phyloP scores from a whole-genome alignment of 1,140 invertebrate species.

The Cherax destructor region DNA sequence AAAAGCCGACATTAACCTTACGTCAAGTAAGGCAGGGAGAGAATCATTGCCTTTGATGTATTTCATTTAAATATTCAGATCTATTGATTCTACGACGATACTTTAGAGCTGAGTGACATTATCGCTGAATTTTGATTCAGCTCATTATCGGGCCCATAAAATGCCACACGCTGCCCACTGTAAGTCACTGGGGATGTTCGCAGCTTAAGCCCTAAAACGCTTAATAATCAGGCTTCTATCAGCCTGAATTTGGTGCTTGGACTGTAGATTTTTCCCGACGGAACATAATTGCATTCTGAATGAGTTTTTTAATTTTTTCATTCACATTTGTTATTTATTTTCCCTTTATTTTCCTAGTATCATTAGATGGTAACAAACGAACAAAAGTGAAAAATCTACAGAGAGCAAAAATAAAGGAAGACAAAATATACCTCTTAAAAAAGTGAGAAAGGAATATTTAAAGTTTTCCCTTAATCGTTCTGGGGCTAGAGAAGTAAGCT shows the following conservation, averaged over 20 bases:
- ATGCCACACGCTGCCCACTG: not conserved
- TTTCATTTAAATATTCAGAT: not conserved
- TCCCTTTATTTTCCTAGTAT: constrained; percentile 47
- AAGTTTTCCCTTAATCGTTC: not conserved
- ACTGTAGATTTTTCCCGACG: constrained; percentile 16
- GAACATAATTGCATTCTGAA: constrained; percentile 51
- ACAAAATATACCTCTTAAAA: not conserved
- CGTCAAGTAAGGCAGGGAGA: not conserved
- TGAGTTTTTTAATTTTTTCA: constrained; percentile 45
- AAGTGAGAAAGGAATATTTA: not conserved
- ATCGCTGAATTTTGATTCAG: not conserved
- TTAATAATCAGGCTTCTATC: constrained; percentile 25
- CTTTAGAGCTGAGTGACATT: not conserved
- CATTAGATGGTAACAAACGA: constrained; percentile 24
- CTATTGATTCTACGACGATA: not conserved
- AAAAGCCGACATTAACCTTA: not conserved
- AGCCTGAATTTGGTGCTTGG: constrained; percentile 34
- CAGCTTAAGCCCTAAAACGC: constrained; percentile 23
- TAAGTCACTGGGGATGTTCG: not conserved
- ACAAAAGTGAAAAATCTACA: constrained; percentile 36
- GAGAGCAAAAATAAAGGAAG: not conserved
- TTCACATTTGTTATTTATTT: constrained; percentile 25
- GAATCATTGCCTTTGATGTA: not conserved
- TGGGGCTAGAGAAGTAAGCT: not conserved
- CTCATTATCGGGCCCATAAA: constrained; percentile 1